phyloP scores from a whole-genome alignment of 2,797 vertebrate species.

The Phrynocephalus vlangalii region DNA sequence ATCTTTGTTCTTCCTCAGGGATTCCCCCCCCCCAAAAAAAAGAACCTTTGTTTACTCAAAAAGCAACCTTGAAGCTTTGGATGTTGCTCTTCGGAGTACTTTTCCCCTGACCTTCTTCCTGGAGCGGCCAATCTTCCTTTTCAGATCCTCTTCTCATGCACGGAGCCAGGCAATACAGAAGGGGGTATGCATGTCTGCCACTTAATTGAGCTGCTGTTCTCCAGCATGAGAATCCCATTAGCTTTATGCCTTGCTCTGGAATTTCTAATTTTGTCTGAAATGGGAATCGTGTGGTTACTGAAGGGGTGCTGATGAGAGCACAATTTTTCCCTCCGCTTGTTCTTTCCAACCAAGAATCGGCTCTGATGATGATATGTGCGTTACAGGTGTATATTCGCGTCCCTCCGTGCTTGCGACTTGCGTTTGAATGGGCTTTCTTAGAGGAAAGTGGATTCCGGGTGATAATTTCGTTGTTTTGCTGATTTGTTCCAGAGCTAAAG shows the following conservation, averaged over 20 bases:
- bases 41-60: not conserved
- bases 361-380: not conserved
- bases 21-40: not conserved
- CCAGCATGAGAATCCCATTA: conserved; percentile 65
- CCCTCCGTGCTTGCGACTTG: not conserved
- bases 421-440: conserved; percentile 22
- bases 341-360: not conserved
- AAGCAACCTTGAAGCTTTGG: not conserved
- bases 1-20: not conserved
- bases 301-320: conserved; percentile 47
- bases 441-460: conserved; percentile 12
- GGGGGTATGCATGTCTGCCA: not conserved
- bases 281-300: conserved; percentile 59
- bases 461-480: conserved; percentile 56
- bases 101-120: accelerated
- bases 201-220: conserved; percentile 62
- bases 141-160: conserved; percentile 27
- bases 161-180: not conserved
- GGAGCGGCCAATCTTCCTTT: conserved; percentile 30
- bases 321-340: not conserved
- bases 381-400: not conserved
- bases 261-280: conserved; percentile 64
- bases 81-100: conserved; percentile 11
- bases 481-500: conserved; percentile 64
- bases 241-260: conserved; percentile 49